phyloP scores from a whole-genome alignment of 2,113 vertebrate genomes.

The Erythrocercus mccallii region DNA sequence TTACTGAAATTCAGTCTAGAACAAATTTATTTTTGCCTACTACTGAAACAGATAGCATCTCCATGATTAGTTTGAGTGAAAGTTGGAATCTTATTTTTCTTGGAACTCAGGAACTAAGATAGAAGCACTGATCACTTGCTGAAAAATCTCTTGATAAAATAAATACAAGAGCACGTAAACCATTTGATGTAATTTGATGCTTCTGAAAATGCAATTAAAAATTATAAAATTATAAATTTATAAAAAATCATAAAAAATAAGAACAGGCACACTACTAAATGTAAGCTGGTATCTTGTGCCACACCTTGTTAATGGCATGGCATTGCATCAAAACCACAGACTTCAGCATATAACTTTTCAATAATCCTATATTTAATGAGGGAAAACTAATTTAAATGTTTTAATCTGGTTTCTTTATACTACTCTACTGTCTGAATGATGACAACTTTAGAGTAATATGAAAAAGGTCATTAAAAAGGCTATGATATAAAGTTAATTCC shows the following conservation, averaged over 20 bases:
- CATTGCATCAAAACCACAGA: not conserved
- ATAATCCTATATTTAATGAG: not conserved
- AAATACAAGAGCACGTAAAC: not conserved
- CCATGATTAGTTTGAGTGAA: not conserved
- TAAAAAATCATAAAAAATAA: not conserved
- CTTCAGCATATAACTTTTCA: not conserved
- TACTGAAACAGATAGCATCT: not conserved
- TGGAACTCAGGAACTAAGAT: not conserved
- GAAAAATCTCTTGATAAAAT: not conserved
- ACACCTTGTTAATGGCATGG: not conserved
- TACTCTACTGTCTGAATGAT: not conserved
- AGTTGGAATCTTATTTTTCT: not conserved
- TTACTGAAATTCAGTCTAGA: not conserved
- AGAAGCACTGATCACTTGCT: not conserved
- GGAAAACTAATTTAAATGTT: not conserved
- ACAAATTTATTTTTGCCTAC: not conserved
- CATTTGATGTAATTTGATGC: not conserved
- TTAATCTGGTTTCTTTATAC: not conserved
- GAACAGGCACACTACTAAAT: not conserved
- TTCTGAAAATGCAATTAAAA: not conserved
- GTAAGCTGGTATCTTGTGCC: not conserved
- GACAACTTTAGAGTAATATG: not conserved
- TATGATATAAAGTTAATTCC: not conserved
- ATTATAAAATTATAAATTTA: not conserved
- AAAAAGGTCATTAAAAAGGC: not conserved